Percentiles rank a stretch among this genome's conserved stretches.
Conservation (phyloP, 2,888 invertebrate species). For the Heliconius sara region DNA sequence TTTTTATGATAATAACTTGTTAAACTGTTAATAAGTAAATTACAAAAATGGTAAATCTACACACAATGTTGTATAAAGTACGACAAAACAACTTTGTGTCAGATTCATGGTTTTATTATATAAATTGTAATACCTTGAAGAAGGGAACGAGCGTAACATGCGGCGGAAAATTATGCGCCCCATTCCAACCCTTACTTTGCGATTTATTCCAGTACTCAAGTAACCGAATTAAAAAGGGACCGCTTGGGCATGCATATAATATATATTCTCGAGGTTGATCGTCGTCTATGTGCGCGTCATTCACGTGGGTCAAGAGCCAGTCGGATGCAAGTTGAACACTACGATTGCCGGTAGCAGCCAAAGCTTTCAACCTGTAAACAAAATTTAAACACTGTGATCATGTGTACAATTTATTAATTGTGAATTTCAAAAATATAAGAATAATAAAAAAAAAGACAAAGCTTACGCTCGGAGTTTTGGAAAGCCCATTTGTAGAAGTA, state of each 20-base stretch:
- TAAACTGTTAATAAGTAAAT: neutral
- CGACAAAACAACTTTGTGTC: too few relatives aligned
- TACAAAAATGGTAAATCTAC: neutral
- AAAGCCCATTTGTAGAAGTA: slow-evolving; percentile 94
- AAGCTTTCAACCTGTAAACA: slow-evolving; percentile 90
- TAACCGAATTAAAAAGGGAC: slow-evolving; percentile 88
- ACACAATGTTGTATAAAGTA: too few relatives aligned
- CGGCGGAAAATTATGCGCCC: slow-evolving; percentile 94
- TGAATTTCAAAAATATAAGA: neutral
- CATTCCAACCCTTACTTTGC: slow-evolving; percentile 90
- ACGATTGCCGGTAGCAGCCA: slow-evolving; percentile 94
- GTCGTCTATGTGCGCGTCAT: slow-evolving; percentile 91
- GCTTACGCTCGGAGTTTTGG: slow-evolving; percentile 94
- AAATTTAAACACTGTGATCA: neutral
- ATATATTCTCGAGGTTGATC: slow-evolving; percentile 92
- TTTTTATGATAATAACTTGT: neutral
- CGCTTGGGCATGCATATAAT: slow-evolving; percentile 93
- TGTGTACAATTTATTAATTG: too few relatives aligned
- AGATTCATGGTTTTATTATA: too few relatives aligned
- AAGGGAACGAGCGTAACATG: slow-evolving; percentile 95
- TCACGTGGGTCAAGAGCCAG: slow-evolving; percentile 95
- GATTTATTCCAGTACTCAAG: slow-evolving; percentile 92
- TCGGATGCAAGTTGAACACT: slow-evolving; percentile 95
- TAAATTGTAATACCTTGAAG: slow-evolving; percentile 85
- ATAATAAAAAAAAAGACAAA: neutral